Base-by-base conservation (phyloP, 2,888 invertebrate genomes). In the Drosophila quinaria region DNA sequence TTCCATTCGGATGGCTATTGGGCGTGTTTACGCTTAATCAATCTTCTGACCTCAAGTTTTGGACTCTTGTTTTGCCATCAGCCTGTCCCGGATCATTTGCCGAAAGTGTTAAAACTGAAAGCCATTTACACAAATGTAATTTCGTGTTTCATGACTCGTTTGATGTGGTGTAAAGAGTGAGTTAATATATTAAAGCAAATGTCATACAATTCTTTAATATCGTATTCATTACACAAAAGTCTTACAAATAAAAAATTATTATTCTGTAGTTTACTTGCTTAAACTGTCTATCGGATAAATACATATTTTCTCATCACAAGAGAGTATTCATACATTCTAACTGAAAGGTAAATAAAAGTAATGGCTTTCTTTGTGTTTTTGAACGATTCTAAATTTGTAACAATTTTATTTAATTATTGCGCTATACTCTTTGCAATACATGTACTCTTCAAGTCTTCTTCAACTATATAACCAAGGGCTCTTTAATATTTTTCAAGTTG, bases 91-190 rank as follows among this genome's bases (percentile, higher is more conserved):
- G 19, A 42, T 41, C 44, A 35, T 47, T 47, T 55, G 41, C 47
- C 19, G 35, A 68, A 70, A 70, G 85, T 80, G 83, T 81, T 75
- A 66, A 85, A 64, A 68, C 62, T 58, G 66, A 80, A 68, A 70
- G 78, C 70, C 75, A 75, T 84, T 75, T 75, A 74, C 67, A 54
- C 60, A 75, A 78, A 89, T 65, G 63, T 58, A 65, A 71, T 65
- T 73, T 64, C 39, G 25, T 59, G 25, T 65, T 65, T 61, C 56
- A 54, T 19, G 54, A 46, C 39, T 61, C 33, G 29, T 51, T 49
- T 42, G 41, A 25, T 19, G 46, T 25, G 19, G 19, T 54, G 46
- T 56, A 15, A 37, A 33, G 37, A 15, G 10, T 49, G 41, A 13
- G 22, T 25, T 47, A 35, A 25, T 41, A 41, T 51, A 31, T 19